These are phyloP conservation scores for Philopotamus ludificatus DNA, from an alignment of 1,140 invertebrate species.

Conservation along the genomic window DNA sequence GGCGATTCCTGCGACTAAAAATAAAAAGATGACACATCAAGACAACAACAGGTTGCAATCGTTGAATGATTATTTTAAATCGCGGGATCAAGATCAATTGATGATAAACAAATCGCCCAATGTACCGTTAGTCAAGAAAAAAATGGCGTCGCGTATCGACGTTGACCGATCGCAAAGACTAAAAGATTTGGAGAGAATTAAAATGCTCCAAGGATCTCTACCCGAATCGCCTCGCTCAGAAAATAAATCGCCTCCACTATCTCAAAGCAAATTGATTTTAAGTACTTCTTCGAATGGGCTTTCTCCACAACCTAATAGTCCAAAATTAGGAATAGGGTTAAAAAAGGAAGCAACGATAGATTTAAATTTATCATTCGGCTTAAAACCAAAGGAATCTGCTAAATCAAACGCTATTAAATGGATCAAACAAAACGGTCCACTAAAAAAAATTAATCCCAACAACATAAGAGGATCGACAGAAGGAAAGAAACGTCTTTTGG, in stretches of 20 bases:
- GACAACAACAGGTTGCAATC: constrained; percentile 59
- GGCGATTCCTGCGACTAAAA: constrained; percentile 59
- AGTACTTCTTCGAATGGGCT: constrained; percentile 46
- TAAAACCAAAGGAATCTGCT: constrained; percentile 58
- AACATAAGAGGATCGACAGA: constrained; percentile 59
- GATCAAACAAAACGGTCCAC: constrained; percentile 64
- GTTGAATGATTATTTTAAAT: constrained; percentile 50
- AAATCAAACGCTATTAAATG: constrained; percentile 70
- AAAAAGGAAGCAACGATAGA: constrained; percentile 60
- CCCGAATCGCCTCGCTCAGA: constrained; percentile 21
- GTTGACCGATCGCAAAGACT: constrained; percentile 56
- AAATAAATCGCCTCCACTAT: constrained; percentile 30
- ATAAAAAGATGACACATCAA: constrained; percentile 56
- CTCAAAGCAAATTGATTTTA: constrained; percentile 45
- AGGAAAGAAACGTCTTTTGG: constrained; percentile 58
- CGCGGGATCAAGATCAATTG: constrained; percentile 48
- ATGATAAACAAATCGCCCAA: constrained; percentile 51
- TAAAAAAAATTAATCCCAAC: constrained; percentile 69
- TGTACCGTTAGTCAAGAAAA: constrained; percentile 58
- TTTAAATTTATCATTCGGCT: constrained; percentile 60
- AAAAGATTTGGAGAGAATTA: constrained; percentile 63
- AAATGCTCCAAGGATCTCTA: constrained; percentile 53
- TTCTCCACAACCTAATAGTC: constrained; percentile 39
- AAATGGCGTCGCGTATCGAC: constrained; percentile 58
- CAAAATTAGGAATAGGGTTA: constrained; percentile 50